These are phyloP conservation scores for Brachypodius melanocephalos DNA, from an alignment of 2,113 vertebrate genomes.

Conservation along the genomic window DNA sequence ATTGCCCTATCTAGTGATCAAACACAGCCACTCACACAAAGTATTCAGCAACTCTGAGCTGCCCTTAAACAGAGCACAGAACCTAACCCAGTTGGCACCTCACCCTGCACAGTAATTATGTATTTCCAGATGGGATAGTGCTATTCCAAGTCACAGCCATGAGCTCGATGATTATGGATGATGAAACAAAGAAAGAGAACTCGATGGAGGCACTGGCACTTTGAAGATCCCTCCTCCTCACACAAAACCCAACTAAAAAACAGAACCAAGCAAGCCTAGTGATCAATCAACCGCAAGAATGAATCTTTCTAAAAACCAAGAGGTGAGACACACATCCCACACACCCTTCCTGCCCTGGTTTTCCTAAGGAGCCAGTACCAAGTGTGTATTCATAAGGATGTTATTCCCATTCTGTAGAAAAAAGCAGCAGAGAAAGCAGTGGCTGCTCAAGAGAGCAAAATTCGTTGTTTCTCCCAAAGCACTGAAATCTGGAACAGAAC, in stretches of 20 bases:
- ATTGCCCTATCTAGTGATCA: not conserved
- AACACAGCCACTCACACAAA: not conserved
- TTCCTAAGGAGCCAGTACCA: not conserved
- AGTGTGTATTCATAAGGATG: accelerated
- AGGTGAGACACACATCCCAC: not conserved
- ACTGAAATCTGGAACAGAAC: not conserved
- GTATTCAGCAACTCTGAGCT: not conserved
- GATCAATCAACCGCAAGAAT: accelerated
- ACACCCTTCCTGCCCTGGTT: not conserved
- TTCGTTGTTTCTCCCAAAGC: accelerated
- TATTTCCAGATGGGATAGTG: not conserved
- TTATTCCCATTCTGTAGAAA: not conserved
- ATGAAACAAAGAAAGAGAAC: not conserved
- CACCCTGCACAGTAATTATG: not conserved
- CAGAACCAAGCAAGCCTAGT: accelerated
- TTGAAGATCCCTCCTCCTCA: not conserved
- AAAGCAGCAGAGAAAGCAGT: not conserved
- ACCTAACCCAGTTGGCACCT: not conserved
- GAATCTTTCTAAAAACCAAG: not conserved
- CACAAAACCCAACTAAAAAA: not conserved
- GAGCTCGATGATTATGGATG: not conserved
- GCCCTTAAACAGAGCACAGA: not conserved
- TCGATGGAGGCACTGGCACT: not conserved
- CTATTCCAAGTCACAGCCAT: not conserved
- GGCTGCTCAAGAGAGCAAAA: not conserved